Evolutionary conservation across 1,140 invertebrate genomes (phyloP).

Genomic region (Psilanteris sp.): DNA sequence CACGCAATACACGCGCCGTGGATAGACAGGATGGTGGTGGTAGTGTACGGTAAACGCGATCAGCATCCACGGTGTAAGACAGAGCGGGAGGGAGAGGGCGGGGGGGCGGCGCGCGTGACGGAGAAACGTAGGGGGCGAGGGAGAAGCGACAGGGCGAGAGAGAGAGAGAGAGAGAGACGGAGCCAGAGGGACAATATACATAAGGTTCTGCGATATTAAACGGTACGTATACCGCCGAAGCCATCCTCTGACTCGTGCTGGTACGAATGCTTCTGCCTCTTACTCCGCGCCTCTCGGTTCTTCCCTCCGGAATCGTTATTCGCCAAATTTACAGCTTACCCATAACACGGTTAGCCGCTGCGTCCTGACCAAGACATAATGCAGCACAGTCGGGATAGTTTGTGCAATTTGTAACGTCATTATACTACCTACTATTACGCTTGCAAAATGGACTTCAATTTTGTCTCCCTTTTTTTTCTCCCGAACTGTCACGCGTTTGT

Average conservation of each 20-base stretch:
- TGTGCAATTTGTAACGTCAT: slow-evolving; percentile 58
- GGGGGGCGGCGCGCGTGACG: no score
- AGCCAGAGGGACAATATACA: no score
- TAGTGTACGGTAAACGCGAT: slow-evolving; percentile 52
- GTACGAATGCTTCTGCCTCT: slow-evolving; percentile 75
- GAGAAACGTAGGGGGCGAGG: no score
- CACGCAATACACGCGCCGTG: no score
- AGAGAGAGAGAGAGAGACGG: slow-evolving; percentile 69
- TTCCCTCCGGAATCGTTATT: slow-evolving; percentile 72
- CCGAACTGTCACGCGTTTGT: no score
- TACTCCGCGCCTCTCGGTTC: slow-evolving; percentile 9
- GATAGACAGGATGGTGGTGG: slow-evolving; percentile 47
- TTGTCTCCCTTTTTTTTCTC: no score
- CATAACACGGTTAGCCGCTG: slow-evolving; percentile 36
- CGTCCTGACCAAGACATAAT: slow-evolving; percentile 57
- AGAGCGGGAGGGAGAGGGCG: no score
- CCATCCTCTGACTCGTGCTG: slow-evolving; percentile 72
- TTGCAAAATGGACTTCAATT: slow-evolving; percentile 28
- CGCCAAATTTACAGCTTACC: slow-evolving; percentile 77
- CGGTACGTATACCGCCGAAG: slow-evolving; percentile 79
- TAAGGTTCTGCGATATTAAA: slow-evolving; percentile 81
- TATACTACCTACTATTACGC: slow-evolving; percentile 43
- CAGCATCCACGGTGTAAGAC: no score
- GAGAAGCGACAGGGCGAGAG: no score
- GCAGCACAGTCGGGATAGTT: slow-evolving; percentile 51